Base-by-base conservation (phyloP, 2,113 vertebrate genomes). In the Sinocyclocheilus grahami region DNA sequence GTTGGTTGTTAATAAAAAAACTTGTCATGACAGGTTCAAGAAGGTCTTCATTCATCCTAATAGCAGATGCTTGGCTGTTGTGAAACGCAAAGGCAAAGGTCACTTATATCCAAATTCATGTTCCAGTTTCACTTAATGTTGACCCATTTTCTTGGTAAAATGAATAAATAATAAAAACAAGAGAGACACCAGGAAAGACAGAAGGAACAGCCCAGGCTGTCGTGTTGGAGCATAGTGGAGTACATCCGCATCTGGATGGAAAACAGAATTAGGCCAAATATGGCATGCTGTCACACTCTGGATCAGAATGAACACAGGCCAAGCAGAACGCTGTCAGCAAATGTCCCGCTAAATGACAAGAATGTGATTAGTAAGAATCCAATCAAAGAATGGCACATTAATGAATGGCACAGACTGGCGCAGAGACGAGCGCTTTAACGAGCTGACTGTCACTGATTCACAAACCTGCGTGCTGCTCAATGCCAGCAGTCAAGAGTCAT, bases 241-340 rank as follows among this genome's bases (percentile, higher is more conserved):
- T 27, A 27, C 46, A 27, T 27, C 46, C 13, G 3, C 8, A 48
- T 76, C 48, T 51, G 46, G 13, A 76, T 76, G 42, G 76, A 30
- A 33, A 78, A 55, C 76, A 78, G 30, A 51, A 78, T 33, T 53
- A 78, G 76, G 42, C 42, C 74, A 76, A 76, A 27, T 33, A 33
- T 22, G n/a, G 42, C 39, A 76, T 76, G 72, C 48, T 78, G 48
- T 78, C 76, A 78, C n/a, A 55, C 24, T 55, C 14, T 33, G 30
- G 6, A 78, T 55, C 76, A 20, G 76, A 78, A 30, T 5, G 48
- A 78, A 55, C 76, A 78, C 76, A 58, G 18, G 16, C 48, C 76
- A 55, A 33, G 76, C 76, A 30, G 48, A 78, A 42, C n/a, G 8
- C 76, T 78, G 46, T 58, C 76, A 58, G 27, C 76, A 5, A 55